A percentile compares a stretch with the other conserved stretches of the same genome.
phyloP scores from a whole-genome alignment of 2,797 vertebrate genomes.

The Gadopsis bispinosus region DNA sequence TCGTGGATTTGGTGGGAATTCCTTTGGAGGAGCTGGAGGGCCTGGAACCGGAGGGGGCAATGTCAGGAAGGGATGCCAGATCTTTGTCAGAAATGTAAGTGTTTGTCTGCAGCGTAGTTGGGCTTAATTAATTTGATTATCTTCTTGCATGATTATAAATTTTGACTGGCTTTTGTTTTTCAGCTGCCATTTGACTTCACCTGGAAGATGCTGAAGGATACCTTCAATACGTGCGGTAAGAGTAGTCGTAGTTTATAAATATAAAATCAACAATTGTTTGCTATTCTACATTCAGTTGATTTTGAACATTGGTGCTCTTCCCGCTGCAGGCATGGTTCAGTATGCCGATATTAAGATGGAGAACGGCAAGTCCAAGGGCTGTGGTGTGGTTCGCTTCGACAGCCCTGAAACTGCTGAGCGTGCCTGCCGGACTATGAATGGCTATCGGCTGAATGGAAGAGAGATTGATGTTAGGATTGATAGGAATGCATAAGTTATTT shows the following conservation, averaged over 20 bases:
- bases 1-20: conserved; percentile 91
- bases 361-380: conserved; percentile 98
- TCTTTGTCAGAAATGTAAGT: conserved; percentile 98
- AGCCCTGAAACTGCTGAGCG: conserved; percentile 94
- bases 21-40: conserved; percentile 90
- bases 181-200: conserved; percentile 98
- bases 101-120: neutral
- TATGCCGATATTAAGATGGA: conserved; percentile 99
- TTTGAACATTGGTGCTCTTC: neutral
- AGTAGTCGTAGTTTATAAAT: neutral
- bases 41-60: conserved; percentile 86
- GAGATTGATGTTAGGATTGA: conserved; percentile 98
- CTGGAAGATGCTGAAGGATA: conserved; percentile 99
- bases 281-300: neutral
- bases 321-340: conserved; percentile 90
- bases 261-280: neutral
- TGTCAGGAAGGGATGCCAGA: conserved; percentile 95
- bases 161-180: conserved; percentile 40
- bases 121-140: neutral
- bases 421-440: conserved; percentile 97
- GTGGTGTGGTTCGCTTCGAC: conserved; percentile 96
- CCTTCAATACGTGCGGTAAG: conserved; percentile 96
- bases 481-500: conserved; percentile 90
- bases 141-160: neutral
- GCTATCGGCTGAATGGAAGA: conserved; percentile 92